Conservation (phyloP, 2,888 invertebrate genomes). For the Metellina segmentata region DNA sequence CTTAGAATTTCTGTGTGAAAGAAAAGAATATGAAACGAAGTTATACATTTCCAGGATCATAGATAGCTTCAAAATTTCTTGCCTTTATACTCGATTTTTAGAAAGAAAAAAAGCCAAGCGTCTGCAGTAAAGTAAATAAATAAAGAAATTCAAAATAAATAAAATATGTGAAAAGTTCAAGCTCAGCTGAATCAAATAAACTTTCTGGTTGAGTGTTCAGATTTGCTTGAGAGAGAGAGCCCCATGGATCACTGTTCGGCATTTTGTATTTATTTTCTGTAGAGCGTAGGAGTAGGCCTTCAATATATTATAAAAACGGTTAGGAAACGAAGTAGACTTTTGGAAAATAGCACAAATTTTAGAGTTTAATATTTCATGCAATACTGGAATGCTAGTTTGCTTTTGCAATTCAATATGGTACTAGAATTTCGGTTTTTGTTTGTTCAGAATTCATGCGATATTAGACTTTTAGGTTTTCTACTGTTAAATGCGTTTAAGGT, state of each 20-base stretch:
- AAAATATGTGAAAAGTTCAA: constrained; percentile 29
- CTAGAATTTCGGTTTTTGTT: too few relatives aligned
- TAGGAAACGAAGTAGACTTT: background rate
- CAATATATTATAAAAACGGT: background rate
- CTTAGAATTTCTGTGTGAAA: background rate
- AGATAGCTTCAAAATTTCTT: constrained; percentile 10
- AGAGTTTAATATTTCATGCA: too few relatives aligned
- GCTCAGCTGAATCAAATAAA: constrained; percentile 51
- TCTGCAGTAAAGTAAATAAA: constrained; percentile 18
- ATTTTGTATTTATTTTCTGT: constrained; percentile 9
- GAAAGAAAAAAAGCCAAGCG: background rate
- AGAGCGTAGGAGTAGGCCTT: background rate
- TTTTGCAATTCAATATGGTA: too few relatives aligned
- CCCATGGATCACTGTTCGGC: background rate
- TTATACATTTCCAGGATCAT: constrained; percentile 26
- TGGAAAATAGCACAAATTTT: too few relatives aligned
- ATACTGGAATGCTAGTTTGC: too few relatives aligned
- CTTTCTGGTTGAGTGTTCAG: constrained; percentile 25
- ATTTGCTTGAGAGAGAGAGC: background rate
- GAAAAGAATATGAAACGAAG: constrained; percentile 7
- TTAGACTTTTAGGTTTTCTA: too few relatives aligned
- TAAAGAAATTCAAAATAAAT: background rate
- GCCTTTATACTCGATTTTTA: background rate
- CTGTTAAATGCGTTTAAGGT: too few relatives aligned
- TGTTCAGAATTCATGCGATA: too few relatives aligned